Evolutionary conservation across 1,140 invertebrate genomes (phyloP), one percentile per base, ranked within the genome.

Genomic region (Drosophila parvula): DNA sequence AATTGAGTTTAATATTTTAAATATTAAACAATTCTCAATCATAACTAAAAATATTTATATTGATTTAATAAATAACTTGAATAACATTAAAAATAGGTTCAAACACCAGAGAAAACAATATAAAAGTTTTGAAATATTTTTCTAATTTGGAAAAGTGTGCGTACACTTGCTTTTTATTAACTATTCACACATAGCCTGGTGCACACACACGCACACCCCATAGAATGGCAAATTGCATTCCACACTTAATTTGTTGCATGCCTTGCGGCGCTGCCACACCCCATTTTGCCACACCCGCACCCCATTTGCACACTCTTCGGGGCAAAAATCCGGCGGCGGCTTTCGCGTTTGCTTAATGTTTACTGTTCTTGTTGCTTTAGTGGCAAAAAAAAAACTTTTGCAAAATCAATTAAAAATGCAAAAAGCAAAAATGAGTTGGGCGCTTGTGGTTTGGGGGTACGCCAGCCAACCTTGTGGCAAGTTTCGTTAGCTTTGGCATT

Each of bases 341-440:
- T 40, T 68, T 69, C 34, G 58, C 60, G 51, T 59, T 78, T 71
- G 57, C 41, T 51, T 67, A 58, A 74, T 73, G 50, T 64, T 64
- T 74, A 44, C 65, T 48, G 53, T 62, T 65, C 58, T 63, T 63
- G 58, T 55, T 71, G 61, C 47, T 82, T 18, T 22, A 47, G 69
- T 51, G 64, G 75, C 51, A 45, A 53, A 22, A 68, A 45, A 53
- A 22, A 68, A 81, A 82, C 45, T 83, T 64, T 79, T 47, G 47
- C 30, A 71, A 84, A 85, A 85, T 86, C 81, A 84, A 81, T 84
- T 84, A 81, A 81, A 84, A 85, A 78, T 75, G 73, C 55, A 79
- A 40, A 53, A 79, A 65, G 76, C 55, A 61, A 45, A 62, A 47
- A 69, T 40, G 53, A 40, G 63, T 27, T 5, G 4, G 32, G 22